A percentile compares a stretch with the other conserved stretches of the same genome.
These are phyloP conservation scores for Artibeus lituratus DNA, from an alignment of 2,797 vertebrate species.

Conservation along the genomic window DNA sequence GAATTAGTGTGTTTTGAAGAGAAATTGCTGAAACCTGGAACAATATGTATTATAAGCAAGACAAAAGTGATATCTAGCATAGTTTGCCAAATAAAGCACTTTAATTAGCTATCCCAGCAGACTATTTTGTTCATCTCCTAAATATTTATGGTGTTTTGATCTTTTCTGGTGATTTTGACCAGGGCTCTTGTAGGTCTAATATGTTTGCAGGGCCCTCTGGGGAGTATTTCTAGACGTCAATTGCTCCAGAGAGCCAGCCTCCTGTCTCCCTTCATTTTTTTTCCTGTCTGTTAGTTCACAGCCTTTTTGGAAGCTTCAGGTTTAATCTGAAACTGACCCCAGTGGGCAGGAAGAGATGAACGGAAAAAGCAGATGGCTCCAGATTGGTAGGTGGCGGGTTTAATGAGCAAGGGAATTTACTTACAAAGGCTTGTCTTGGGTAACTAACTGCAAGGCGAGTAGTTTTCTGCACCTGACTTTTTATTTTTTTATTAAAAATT, in stretches of 20 bases:
- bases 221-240: not conserved
- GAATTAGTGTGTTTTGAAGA: not conserved
- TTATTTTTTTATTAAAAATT: too few species aligned
- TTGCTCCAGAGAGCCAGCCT: not conserved
- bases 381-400: too few species aligned
- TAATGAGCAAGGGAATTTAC: not conserved
- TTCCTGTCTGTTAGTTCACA: not conserved
- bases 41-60: not conserved
- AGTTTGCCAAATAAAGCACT: not conserved
- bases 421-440: not conserved
- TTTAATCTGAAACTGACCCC: not conserved
- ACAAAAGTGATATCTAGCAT: not conserved
- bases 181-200: not conserved
- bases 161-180: not conserved
- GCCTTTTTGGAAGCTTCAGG: not conserved
- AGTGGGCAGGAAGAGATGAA: not conserved
- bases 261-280: not conserved
- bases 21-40: not conserved
- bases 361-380: not conserved
- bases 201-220: not conserved
- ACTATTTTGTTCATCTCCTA: not conserved
- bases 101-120: not conserved
- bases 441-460: not conserved
- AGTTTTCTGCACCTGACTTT: not conserved
- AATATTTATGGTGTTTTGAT: not conserved